Conservation (phyloP, 2,797 vertebrate species). For the Holocentrus rufus region DNA sequence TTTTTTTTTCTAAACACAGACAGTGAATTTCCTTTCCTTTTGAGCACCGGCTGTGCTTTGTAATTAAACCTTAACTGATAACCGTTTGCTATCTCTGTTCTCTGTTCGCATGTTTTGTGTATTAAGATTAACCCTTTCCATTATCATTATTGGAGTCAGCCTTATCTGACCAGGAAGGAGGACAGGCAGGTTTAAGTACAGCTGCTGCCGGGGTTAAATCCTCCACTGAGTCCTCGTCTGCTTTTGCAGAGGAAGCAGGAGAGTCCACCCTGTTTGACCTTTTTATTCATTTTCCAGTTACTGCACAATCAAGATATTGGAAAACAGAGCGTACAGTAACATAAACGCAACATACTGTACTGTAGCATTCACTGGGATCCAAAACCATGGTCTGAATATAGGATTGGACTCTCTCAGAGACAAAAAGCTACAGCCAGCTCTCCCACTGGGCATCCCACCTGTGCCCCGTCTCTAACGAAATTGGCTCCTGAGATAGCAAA, state of each 20-base stretch:
- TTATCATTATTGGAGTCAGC: not conserved
- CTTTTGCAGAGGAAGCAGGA: not conserved
- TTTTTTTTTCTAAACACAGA: slow-evolving; percentile 19
- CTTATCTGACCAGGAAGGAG: no score
- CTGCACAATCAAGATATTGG: not conserved
- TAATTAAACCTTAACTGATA: slow-evolving; percentile 42
- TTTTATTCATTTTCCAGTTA: not conserved
- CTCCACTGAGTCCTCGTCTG: not conserved
- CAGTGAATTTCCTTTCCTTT: slow-evolving; percentile 15
- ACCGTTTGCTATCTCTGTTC: not conserved
- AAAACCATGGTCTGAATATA: not conserved
- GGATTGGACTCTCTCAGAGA: no score
- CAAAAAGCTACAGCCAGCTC: no score
- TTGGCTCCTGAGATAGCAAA: no score
- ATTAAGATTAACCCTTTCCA: not conserved
- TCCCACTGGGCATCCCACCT: no score
- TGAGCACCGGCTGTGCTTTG: slow-evolving; percentile 28
- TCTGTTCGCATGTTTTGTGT: not conserved
- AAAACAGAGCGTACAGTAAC: not conserved
- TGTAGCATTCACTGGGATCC: not conserved
- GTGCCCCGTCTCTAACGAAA: no score
- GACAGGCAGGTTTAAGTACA: no score
- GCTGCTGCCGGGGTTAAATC: no score
- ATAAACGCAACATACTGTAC: no score
- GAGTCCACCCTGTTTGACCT: not conserved